Conservation (phyloP, 2,797 vertebrate genomes). For the Chrosomus eos region DNA sequence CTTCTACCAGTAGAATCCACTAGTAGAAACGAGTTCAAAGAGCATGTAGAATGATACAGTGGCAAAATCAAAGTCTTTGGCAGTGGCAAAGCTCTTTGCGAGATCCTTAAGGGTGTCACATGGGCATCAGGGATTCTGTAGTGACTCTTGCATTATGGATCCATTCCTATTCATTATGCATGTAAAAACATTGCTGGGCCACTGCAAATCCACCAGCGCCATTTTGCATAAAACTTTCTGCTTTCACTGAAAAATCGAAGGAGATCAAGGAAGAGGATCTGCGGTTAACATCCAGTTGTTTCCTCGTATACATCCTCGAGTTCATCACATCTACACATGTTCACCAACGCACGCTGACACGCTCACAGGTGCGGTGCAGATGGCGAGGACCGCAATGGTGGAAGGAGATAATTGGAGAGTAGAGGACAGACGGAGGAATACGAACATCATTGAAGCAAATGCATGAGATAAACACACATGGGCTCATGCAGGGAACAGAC, state of each 20-base stretch:
- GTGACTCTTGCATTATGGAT: slow-evolving; percentile 64
- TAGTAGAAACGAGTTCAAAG: background rate
- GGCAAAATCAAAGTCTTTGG: slow-evolving; percentile 31
- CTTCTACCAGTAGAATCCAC: background rate
- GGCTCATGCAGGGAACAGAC: slow-evolving; percentile 14
- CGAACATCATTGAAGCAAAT: slow-evolving; percentile 11
- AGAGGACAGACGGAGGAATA: slow-evolving; percentile 19
- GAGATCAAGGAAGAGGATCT: slow-evolving; percentile 23
- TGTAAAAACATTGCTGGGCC: slow-evolving; percentile 27
- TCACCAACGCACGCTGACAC: slow-evolving; percentile 20
- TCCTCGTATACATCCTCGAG: slow-evolving; percentile 32
- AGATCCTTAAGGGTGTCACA: slow-evolving; percentile 45
- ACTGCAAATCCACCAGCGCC: slow-evolving; percentile 28
- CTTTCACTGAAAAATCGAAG: background rate
- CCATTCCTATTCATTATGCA: slow-evolving; percentile 62
- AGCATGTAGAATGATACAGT: slow-evolving; percentile 7
- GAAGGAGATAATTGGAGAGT: slow-evolving; percentile 18
- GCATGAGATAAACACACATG: slow-evolving; percentile 30
- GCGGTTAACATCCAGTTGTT: slow-evolving; percentile 32
- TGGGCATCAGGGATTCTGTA: slow-evolving; percentile 43
- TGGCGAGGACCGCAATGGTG: background rate
- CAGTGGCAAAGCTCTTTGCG: slow-evolving; percentile 21
- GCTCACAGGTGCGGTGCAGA: slow-evolving; percentile 37
- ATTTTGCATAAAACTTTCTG: slow-evolving; percentile 42
- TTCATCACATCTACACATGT: slow-evolving; percentile 7